Base-by-base conservation (phyloP, 1,140 invertebrate species). In the Phymastichus coffea region DNA sequence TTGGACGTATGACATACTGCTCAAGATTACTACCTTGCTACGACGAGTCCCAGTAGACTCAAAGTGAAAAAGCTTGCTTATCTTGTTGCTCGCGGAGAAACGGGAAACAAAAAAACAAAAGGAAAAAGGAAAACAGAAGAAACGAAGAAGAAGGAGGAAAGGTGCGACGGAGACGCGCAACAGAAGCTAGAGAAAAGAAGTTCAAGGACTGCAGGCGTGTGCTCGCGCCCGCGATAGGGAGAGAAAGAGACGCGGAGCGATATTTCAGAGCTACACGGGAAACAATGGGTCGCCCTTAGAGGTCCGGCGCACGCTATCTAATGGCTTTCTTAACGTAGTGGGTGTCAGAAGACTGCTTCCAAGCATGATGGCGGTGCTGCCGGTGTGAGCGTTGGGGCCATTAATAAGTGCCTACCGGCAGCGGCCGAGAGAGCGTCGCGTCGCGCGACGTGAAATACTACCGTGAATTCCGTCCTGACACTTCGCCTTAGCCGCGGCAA, bases 271-370 rank as follows among this genome's bases (percentile, higher is more conserved):
- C 28, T 43, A 43, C 12, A 43, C 23, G 14, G 43, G 61, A 63
- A 66, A 66, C 62, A 66, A 64, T 64, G 62, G 58, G 12, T 56
- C 52, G 58, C 63, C 61, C 65, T 64, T 63, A 65, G 25, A 26
- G 23, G 62, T 57, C 54, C 55, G 30, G 33, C 37, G 43, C 33
- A 26, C 61, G 37, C 22, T 61, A 64, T 67, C 62, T 67, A 69
- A 65, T 67, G 65, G 67, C 38, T 66, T 65, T 67, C 65, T 66
- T 67, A 66, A 66, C 64, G 58, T 60, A 66, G 55, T 63, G 61
- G 64, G 66, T 66, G 67, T 64, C 64, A 60, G 57, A 15, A 15
- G 30, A 41, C 28, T 38, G 57, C 57, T 65, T 63, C 60, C 64
- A 40, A 53, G 55, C n/a, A n/a, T n/a, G n/a, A n/a, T n/a, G n/a